These are phyloP conservation scores for Mormyrus iriodes DNA, from an alignment of 2,113 vertebrate genomes.

Conservation along the genomic window DNA sequence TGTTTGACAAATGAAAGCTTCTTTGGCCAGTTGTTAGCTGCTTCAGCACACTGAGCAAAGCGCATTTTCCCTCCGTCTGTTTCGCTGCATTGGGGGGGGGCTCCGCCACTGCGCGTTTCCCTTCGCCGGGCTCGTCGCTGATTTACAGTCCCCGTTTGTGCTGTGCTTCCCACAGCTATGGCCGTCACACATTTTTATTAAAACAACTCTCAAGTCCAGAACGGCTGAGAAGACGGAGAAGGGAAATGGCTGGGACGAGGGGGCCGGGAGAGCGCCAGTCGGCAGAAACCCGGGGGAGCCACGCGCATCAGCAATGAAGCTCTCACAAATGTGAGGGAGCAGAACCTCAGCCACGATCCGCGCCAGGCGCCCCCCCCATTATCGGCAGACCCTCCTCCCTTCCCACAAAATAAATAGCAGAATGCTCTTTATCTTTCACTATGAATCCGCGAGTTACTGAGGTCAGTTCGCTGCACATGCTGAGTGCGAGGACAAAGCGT, in stretches of 20 bases:
- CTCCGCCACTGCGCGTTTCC: constrained; percentile 26
- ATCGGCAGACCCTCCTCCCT: background rate
- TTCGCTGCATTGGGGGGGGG: constrained; percentile 47
- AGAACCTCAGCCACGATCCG: constrained; percentile 34
- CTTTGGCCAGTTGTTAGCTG: constrained; percentile 49
- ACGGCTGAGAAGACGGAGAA: constrained; percentile 31
- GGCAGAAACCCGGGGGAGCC: constrained; percentile 36
- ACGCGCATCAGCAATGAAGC: constrained; percentile 35
- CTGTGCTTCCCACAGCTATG: constrained; percentile 36
- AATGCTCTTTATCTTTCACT: background rate
- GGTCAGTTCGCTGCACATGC: background rate
- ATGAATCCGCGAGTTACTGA: background rate
- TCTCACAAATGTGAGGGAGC: constrained; percentile 31
- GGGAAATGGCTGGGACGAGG: constrained; percentile 10
- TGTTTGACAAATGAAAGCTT: constrained; percentile 53
- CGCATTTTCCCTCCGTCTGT: constrained; percentile 58
- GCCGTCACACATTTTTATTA: background rate
- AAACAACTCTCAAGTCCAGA: constrained; percentile 30
- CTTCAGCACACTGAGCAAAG: constrained; percentile 58
- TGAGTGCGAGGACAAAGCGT: background rate
- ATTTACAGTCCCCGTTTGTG: constrained; percentile 60
- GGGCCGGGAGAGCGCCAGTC: constrained; percentile 7
- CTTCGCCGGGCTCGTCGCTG: constrained; percentile 57
- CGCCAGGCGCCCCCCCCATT: constrained; percentile 40
- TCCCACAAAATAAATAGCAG: background rate